phyloP scores from a whole-genome alignment of 2,113 vertebrate species.

The Phalacrocorax pelagicus region DNA sequence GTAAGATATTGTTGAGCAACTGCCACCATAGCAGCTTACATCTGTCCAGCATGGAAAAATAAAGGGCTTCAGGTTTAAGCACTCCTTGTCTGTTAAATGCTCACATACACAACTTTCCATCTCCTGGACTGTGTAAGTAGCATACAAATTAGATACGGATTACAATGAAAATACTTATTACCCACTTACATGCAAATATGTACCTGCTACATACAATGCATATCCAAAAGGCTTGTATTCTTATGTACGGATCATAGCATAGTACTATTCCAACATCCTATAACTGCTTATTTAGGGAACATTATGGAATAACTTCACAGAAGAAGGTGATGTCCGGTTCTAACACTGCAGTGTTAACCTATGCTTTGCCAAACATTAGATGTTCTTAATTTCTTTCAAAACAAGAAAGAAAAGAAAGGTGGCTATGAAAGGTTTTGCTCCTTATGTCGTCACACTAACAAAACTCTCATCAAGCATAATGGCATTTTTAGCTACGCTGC shows the following conservation, averaged over 20 bases:
- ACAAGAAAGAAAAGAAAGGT: neutral
- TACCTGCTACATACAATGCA: neutral
- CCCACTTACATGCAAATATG: neutral
- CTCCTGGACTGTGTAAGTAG: neutral
- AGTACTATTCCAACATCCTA: neutral
- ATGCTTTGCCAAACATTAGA: neutral
- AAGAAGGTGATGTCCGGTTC: neutral
- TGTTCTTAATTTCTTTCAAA: neutral
- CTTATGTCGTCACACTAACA: neutral
- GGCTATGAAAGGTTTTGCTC: neutral
- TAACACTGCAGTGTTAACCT: neutral
- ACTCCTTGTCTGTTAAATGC: neutral
- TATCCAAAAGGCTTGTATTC: neutral
- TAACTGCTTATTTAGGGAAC: neutral
- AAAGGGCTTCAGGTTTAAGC: constrained; percentile 15
- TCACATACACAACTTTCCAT: constrained; percentile 28
- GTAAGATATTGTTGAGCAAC: constrained; percentile 31
- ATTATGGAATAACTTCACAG: neutral
- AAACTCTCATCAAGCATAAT: neutral
- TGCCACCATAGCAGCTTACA: neutral
- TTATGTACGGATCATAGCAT: neutral
- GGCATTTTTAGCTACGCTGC: neutral
- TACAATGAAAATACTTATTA: constrained; percentile 28
- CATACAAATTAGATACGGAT: neutral
- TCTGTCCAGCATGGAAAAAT: constrained; percentile 24